These are phyloP conservation scores for Phengaris arion DNA, from an alignment of 2,888 invertebrate genomes.

Conservation along the genomic window DNA sequence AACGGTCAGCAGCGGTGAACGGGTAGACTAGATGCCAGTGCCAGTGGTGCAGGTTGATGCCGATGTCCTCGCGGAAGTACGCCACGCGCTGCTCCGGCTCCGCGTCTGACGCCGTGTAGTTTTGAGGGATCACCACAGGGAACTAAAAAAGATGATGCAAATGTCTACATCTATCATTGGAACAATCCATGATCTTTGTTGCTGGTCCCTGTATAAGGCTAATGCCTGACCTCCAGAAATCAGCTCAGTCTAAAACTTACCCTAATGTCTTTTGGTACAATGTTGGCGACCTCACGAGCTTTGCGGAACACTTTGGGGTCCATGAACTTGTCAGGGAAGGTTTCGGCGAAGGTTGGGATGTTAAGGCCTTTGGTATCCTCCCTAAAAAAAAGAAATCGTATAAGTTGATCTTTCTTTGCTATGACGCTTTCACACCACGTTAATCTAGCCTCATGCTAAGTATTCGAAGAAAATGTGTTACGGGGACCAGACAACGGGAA, in stretches of 20 bases:
- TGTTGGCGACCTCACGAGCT: constrained; percentile 84
- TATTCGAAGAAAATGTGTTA: no score
- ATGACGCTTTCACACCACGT: no score
- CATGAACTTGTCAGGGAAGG: constrained; percentile 90
- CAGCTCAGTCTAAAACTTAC: constrained; percentile 57
- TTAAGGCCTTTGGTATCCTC: constrained; percentile 84
- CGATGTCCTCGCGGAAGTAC: constrained; percentile 92
- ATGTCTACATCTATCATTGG: background rate
- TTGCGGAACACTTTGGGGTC: constrained; percentile 85
- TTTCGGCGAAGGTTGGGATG: constrained; percentile 86
- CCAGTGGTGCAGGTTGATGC: constrained; percentile 93
- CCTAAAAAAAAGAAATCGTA: constrained; percentile 46
- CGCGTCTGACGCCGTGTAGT: constrained; percentile 86
- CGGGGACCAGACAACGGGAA: no score
- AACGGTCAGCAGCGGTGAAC: constrained; percentile 81
- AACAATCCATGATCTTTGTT: background rate
- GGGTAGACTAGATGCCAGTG: constrained; percentile 95
- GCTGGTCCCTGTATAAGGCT: no score
- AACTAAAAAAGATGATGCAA: constrained; percentile 55
- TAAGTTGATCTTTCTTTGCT: background rate
- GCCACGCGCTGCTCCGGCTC: constrained; percentile 90
- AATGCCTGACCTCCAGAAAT: background rate
- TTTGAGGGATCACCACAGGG: constrained; percentile 84
- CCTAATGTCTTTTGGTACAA: constrained; percentile 81
- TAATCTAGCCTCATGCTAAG: no score